Percentiles rank a stretch among this genome's conserved stretches.
These are phyloP conservation scores for Antechinus stuartii DNA, from an alignment of 2,113 vertebrate genomes.

Conservation along the genomic window DNA sequence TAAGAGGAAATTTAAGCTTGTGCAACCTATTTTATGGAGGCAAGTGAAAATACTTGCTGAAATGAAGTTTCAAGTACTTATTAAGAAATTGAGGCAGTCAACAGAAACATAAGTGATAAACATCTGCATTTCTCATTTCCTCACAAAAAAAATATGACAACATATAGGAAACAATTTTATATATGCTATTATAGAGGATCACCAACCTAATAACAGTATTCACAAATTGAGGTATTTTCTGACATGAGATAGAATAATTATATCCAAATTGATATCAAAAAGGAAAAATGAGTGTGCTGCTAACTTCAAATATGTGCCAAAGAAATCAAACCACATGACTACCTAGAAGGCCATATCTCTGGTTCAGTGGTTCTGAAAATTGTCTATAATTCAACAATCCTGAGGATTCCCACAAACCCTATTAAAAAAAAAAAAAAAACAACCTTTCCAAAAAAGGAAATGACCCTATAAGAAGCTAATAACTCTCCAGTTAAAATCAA, in stretches of 20 bases:
- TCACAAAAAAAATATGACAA: neutral
- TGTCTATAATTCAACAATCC: neutral
- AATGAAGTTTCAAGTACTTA: neutral
- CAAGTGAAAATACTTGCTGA: neutral
- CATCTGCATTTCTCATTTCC: neutral
- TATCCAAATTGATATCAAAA: neutral
- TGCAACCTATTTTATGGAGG: neutral
- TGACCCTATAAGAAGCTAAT: neutral
- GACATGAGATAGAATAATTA: neutral
- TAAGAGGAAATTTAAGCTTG: neutral
- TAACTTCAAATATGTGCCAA: neutral
- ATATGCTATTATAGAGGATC: neutral
- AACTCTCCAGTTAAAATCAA: neutral
- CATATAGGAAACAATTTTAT: neutral
- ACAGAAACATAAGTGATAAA: neutral
- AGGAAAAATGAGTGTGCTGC: neutral
- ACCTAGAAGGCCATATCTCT: neutral
- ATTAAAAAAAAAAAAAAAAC: neutral
- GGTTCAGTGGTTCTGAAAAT: neutral
- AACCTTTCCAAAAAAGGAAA: neutral
- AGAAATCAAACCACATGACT: neutral
- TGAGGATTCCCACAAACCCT: neutral
- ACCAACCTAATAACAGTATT: neutral
- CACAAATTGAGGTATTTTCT: neutral
- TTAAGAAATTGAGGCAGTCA: neutral